Evolutionary conservation across 2,113 vertebrate species (phyloP).

Genomic region (Aptenodytes forsteri): DNA sequence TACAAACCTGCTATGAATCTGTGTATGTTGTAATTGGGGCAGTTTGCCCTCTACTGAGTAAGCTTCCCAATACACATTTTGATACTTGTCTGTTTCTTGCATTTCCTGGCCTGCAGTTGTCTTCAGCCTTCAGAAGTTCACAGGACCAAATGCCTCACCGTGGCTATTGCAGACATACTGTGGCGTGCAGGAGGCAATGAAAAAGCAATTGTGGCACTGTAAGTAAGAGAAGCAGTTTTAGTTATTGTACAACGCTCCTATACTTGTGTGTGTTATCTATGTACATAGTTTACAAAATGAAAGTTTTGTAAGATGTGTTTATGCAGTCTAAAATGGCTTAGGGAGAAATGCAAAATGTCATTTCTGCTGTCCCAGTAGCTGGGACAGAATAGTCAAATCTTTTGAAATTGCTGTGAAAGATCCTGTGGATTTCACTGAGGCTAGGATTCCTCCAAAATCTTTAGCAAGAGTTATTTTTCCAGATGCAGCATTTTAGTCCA

Average conservation of each 20-base stretch:
- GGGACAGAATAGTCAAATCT: not conserved
- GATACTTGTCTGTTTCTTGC: not conserved
- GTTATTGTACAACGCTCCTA: not conserved
- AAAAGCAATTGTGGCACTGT: conserved; percentile 85
- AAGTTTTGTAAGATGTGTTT: not conserved
- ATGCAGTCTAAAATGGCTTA: not conserved
- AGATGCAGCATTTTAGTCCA: not conserved
- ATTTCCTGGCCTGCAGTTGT: not conserved
- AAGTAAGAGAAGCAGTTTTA: conserved; percentile 46
- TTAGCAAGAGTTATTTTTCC: not conserved
- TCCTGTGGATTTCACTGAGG: not conserved
- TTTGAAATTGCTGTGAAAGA: not conserved
- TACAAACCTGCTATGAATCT: not conserved
- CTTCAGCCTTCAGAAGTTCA: conserved; percentile 71
- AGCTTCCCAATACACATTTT: not conserved
- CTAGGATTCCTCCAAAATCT: not conserved
- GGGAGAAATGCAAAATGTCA: not conserved
- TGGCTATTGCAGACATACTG: conserved; percentile 84
- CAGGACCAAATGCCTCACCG: conserved; percentile 80
- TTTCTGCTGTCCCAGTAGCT: not conserved
- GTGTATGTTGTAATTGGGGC: not conserved
- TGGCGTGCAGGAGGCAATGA: conserved; percentile 86
- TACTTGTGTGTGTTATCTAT: not conserved
- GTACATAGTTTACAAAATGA: fast-evolving
- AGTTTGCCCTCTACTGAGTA: not conserved